Base-by-base conservation (phyloP, 2,888 invertebrate genomes). In the Dugesia japonica region DNA sequence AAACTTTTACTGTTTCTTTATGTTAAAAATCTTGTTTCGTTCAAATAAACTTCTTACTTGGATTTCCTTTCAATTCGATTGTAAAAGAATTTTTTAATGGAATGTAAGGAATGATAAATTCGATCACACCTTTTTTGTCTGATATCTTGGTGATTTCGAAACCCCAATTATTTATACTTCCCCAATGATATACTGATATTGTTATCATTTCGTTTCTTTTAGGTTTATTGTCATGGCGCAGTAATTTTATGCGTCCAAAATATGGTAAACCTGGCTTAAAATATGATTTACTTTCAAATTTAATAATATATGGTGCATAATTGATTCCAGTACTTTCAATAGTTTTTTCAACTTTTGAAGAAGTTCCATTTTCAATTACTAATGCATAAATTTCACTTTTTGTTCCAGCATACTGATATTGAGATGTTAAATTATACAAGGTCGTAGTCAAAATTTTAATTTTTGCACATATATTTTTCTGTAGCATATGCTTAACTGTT, bases 231-330 rank as follows among this genome's bases (percentile, higher is more conserved):
- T 72, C 31, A 26, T 76, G 71, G n/a, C 28, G 26, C 1, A 71
- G 1, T 1, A 71, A 26, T 23, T 23, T 71, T 28, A 76, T n/a
- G 9, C 4, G 1, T 71, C 76, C 76, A 31, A 71, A 76, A 56
- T 76, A 76, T 26, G 76, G 76, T 26, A 76, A 71, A 26, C 76
- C 76, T 4, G 56, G 56, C 28, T 75, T 75, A 23, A 56, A 75
- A 28, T 75, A 75, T 20, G 42, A 26, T 26, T 56, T 17, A 28
- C 75, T 71, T 4, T 75, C 26, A 17, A 75, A 56, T 71, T 9
- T 17, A 42, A 75, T 75, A 26, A 7, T 75, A 20, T 56, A 75
- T 23, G 4, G 17, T 9, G 42, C 4, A 26, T 26, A 26, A 7
- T 71, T 27, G 17, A 75, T 26, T 4, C 42, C 26, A 42, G 20